Evolutionary conservation across 2,113 vertebrate species (phyloP).

Genomic region (Geococcyx californianus): DNA sequence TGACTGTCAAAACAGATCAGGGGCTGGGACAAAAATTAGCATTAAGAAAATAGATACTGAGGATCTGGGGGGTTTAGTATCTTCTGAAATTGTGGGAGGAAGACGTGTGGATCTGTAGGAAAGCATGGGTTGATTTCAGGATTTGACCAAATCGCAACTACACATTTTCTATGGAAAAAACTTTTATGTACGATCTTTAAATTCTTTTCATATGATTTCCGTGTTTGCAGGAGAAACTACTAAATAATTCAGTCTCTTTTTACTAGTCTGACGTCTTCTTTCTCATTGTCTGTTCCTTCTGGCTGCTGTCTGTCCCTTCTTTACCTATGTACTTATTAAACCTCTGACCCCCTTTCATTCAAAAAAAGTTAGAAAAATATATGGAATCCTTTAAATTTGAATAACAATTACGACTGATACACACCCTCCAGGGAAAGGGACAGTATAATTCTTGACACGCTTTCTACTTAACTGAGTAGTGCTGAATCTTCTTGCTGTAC

Average conservation of each 20-base stretch:
- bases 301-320: background rate
- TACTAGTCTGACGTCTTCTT: background rate
- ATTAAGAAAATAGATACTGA: background rate
- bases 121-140: background rate
- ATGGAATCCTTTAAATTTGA: background rate
- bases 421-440: background rate
- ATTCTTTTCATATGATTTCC: background rate
- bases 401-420: background rate
- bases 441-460: background rate
- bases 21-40: background rate
- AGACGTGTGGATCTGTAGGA: background rate
- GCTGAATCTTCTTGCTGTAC: background rate
- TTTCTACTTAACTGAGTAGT: background rate
- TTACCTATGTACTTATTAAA: background rate
- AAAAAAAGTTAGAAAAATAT: background rate
- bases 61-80: background rate
- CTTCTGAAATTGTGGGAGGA: background rate
- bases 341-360: background rate
- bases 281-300: background rate
- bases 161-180: background rate
- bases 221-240: background rate
- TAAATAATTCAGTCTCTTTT: background rate
- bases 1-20: background rate
- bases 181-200: background rate
- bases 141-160: background rate